phyloP scores from a whole-genome alignment of 2,797 vertebrate genomes.

The Anableps anableps region DNA sequence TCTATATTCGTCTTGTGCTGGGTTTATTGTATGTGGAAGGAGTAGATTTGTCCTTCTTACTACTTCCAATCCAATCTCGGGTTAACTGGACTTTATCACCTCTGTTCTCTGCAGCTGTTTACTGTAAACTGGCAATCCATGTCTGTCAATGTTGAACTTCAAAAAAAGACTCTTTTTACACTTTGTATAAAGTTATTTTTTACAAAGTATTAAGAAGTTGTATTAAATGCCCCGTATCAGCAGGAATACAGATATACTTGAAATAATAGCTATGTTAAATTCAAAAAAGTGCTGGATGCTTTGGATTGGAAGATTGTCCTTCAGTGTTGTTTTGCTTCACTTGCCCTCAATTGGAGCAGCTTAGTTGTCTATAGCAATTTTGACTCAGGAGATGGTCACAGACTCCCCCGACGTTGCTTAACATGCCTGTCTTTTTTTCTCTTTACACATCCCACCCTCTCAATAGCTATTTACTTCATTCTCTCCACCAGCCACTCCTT shows the following conservation, averaged over 20 bases:
- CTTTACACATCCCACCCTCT: slow-evolving; percentile 28
- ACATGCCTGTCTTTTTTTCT: slow-evolving; percentile 46
- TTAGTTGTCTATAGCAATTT: slow-evolving; percentile 59
- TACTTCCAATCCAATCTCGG: slow-evolving; percentile 45
- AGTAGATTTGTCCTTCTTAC: slow-evolving; percentile 40
- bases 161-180: background rate
- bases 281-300: background rate
- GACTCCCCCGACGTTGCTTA: slow-evolving; percentile 39
- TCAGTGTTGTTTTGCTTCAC: slow-evolving; percentile 49
- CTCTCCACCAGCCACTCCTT: slow-evolving; percentile 36
- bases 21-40: slow-evolving; percentile 46
- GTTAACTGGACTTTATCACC: slow-evolving; percentile 42
- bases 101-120: slow-evolving; percentile 18
- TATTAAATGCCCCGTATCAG: slow-evolving; percentile 8
- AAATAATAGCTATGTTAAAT: background rate
- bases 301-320: slow-evolving; percentile 41
- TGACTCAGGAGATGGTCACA: slow-evolving; percentile 43
- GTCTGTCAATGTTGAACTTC: slow-evolving; percentile 18
- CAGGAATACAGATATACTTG: slow-evolving; percentile 8
- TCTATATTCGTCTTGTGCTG: slow-evolving; percentile 77
- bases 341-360: slow-evolving; percentile 56
- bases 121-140: slow-evolving; percentile 7
- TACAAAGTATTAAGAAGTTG: background rate
- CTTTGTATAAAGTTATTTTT: background rate
- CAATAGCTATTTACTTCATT: slow-evolving; percentile 34